Evolutionary conservation across 2,888 invertebrate species (phyloP).

Genomic region (Sepioteuthis lessoniana): DNA sequence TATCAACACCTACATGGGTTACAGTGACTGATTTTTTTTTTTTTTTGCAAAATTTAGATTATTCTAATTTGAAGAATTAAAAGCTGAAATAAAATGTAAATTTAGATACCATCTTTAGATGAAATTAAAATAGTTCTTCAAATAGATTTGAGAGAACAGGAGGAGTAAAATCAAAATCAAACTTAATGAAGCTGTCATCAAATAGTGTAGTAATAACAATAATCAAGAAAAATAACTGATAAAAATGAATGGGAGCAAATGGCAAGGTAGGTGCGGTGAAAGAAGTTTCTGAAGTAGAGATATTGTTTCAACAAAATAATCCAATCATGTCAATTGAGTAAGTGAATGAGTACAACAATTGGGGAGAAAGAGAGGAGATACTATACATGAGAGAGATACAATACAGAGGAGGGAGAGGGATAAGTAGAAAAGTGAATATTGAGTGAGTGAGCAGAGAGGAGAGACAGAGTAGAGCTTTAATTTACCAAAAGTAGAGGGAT

Average conservation of each 20-base stretch:
- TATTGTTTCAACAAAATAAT: background rate
- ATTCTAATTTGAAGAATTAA: background rate
- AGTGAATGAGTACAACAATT: background rate
- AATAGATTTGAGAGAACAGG: background rate
- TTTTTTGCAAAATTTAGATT: background rate
- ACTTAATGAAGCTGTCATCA: background rate
- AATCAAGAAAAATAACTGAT: background rate
- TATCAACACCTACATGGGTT: background rate
- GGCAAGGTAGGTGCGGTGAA: background rate
- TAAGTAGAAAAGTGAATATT: background rate
- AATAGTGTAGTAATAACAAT: background rate
- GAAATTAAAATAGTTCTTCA: background rate
- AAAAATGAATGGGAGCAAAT: background rate
- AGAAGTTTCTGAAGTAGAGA: background rate
- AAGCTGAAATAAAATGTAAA: background rate
- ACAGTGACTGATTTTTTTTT: background rate
- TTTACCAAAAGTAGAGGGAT: background rate
- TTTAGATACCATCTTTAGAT: background rate
- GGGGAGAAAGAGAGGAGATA: slow-evolving; percentile 49
- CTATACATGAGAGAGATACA: slow-evolving; percentile 37
- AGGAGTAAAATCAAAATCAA: background rate
- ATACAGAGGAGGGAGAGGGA: background rate
- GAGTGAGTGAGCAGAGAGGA: background rate
- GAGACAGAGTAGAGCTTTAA: background rate
- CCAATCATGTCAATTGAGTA: slow-evolving; percentile 8